Conservation (phyloP, 2,888 invertebrate genomes). For the Orthosia gracilis region DNA sequence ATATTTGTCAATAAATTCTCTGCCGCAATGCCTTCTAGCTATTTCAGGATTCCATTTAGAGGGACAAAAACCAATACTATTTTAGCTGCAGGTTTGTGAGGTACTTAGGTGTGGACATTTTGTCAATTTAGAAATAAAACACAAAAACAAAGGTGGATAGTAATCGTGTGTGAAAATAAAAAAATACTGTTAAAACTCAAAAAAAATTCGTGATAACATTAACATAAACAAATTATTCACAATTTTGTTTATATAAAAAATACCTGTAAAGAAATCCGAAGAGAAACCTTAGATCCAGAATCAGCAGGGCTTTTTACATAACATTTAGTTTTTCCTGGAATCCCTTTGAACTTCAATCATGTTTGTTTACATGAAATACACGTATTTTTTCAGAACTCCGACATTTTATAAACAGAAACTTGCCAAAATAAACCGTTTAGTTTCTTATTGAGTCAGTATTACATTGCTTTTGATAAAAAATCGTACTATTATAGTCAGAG, state of each 20-base stretch:
- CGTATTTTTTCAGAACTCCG: slow-evolving; percentile 10
- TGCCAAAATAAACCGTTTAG: slow-evolving; percentile 42
- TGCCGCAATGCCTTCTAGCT: neutral
- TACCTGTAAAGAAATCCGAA: neutral
- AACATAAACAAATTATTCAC: neutral
- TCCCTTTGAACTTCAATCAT: slow-evolving; percentile 43
- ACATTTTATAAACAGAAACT: slow-evolving; percentile 5
- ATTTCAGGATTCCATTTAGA: slow-evolving; percentile 13
- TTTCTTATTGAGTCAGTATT: neutral
- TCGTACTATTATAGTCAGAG: neutral
- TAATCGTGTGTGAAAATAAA: neutral
- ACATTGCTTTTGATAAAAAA: neutral
- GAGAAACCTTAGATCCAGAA: slow-evolving; percentile 21
- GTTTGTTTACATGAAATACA: slow-evolving; percentile 33
- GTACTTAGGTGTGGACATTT: too few relatives aligned
- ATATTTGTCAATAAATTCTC: neutral
- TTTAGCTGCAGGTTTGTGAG: neutral
- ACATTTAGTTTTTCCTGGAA: slow-evolving; percentile 21
- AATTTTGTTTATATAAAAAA: slow-evolving; percentile 15
- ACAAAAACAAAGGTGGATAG: too few relatives aligned
- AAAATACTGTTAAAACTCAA: too few relatives aligned
- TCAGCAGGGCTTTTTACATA: slow-evolving; percentile 25
- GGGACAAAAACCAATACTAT: neutral
- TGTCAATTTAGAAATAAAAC: neutral
- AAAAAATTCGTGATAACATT: too few relatives aligned